phyloP scores from a whole-genome alignment of 2,113 vertebrate species.

The Pomatorhinus ruficollis region DNA sequence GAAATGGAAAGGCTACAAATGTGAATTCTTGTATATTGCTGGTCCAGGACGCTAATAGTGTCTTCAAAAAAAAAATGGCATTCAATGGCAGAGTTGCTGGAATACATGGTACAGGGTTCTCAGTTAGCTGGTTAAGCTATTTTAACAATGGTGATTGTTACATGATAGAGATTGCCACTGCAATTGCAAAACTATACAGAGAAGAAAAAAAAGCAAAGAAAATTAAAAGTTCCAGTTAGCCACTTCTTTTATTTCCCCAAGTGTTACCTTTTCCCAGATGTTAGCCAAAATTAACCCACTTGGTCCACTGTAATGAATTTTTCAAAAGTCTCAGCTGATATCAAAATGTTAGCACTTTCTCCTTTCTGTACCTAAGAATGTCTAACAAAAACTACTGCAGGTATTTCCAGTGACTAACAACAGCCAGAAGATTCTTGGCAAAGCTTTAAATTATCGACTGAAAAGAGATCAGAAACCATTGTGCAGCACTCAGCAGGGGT shows the following conservation, averaged over 20 bases:
- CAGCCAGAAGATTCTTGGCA: background rate
- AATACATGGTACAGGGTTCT: background rate
- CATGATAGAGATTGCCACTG: background rate
- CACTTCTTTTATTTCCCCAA: fast-evolving
- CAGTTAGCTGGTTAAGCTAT: background rate
- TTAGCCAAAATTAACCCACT: background rate
- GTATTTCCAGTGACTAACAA: background rate
- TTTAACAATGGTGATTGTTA: background rate
- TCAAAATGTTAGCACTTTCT: background rate
- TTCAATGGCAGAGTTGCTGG: background rate
- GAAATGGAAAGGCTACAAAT: fast-evolving
- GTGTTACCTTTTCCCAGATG: background rate
- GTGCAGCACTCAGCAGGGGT: background rate
- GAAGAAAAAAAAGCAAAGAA: background rate
- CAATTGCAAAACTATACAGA: background rate
- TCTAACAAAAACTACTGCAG: background rate
- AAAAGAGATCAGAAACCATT: background rate
- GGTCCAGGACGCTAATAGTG: background rate
- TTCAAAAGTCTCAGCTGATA: background rate
- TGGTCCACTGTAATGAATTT: background rate
- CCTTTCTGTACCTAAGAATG: background rate
- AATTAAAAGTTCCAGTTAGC: background rate
- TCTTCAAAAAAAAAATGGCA: background rate
- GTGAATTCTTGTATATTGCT: background rate
- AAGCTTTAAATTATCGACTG: background rate